Conservation (phyloP, 2,113 vertebrate species). For the Trematocara marginatum region DNA sequence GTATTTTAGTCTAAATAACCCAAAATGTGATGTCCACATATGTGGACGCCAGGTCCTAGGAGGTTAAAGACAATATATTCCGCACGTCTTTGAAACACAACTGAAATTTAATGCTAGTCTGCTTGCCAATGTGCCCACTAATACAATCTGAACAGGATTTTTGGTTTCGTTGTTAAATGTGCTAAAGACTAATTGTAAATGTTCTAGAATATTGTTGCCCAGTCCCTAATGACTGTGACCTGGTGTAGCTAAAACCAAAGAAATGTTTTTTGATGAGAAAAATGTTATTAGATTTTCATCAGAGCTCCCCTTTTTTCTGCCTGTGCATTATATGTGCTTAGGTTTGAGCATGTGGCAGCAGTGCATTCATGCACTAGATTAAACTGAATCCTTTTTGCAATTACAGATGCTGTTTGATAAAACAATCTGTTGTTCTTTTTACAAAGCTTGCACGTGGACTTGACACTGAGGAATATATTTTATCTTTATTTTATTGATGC, state of each 20-base stretch:
- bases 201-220: background rate
- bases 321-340: background rate
- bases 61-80: background rate
- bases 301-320: background rate
- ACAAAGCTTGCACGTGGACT: background rate
- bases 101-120: background rate
- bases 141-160: background rate
- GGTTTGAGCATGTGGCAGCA: background rate
- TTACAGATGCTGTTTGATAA: background rate
- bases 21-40: too few relatives aligned
- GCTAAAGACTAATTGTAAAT: background rate
- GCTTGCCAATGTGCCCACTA: background rate
- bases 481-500: background rate
- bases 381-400: background rate
- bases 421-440: background rate
- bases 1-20: too few relatives aligned
- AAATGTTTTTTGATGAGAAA: background rate
- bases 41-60: too few relatives aligned
- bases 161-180: background rate
- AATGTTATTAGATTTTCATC: background rate
- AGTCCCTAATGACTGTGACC: background rate
- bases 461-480: background rate
- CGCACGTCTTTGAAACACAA: background rate
- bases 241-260: background rate
- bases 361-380: background rate